Conservation (phyloP, 2,797 vertebrate genomes). For the Emydoidea blandingii region DNA sequence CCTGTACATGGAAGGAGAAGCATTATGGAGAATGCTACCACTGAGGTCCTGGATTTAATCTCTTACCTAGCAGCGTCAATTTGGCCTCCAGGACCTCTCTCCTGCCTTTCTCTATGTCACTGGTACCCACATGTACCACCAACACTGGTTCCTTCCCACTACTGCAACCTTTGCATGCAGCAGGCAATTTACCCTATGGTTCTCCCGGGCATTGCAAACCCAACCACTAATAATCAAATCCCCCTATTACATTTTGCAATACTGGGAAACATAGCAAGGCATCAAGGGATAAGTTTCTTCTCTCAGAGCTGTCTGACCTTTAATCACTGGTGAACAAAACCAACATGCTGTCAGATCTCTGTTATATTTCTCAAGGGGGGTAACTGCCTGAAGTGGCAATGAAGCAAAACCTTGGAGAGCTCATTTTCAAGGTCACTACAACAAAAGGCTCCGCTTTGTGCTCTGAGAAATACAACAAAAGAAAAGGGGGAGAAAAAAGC, state of each 20-base stretch:
- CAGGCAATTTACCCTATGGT: background rate
- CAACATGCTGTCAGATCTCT: constrained; percentile 32
- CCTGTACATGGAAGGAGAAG: background rate
- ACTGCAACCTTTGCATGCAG: background rate
- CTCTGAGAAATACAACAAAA: background rate
- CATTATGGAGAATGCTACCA: background rate
- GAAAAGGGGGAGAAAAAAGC: background rate
- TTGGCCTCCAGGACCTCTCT: background rate
- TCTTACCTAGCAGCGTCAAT: background rate
- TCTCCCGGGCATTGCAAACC: background rate
- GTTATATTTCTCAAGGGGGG: constrained; percentile 40
- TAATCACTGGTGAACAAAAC: constrained; percentile 55
- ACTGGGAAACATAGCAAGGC: background rate
- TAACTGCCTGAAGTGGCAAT: constrained; percentile 23
- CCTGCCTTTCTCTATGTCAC: background rate
- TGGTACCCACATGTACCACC: background rate
- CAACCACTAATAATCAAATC: background rate
- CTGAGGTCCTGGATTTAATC: background rate
- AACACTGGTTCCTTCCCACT: background rate
- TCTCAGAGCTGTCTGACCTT: constrained; percentile 55
- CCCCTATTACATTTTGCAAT: background rate
- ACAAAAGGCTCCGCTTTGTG: background rate
- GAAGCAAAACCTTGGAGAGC: constrained; percentile 53
- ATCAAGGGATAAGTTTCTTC: constrained; percentile 7
- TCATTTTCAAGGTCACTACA: constrained; percentile 41